Evolutionary conservation across 2,888 invertebrate genomes (phyloP).

Genomic region (Dicranocentrus wangi): DNA sequence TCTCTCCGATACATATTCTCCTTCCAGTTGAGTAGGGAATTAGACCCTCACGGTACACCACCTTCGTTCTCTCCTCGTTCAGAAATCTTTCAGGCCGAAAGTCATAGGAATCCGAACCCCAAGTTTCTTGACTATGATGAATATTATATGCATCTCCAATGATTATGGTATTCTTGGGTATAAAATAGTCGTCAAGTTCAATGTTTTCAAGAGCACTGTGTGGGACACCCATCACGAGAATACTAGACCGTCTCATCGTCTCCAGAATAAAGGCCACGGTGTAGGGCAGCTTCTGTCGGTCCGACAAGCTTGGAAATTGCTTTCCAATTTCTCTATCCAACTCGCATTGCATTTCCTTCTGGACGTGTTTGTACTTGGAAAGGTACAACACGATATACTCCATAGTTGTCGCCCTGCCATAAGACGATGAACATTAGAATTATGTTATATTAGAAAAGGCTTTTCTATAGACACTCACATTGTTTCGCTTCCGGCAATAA

Average conservation of each 20-base stretch:
- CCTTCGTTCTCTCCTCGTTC: conserved; percentile 25
- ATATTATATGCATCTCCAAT: conserved; percentile 40
- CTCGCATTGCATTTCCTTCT: conserved; percentile 56
- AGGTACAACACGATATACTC: too few species aligned
- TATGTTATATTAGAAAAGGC: too few species aligned
- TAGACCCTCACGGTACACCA: conserved; percentile 29
- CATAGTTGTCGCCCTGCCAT: too few species aligned
- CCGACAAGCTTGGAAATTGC: conserved; percentile 53
- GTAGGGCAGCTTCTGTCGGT: conserved; percentile 66
- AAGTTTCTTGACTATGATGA: conserved; percentile 56
- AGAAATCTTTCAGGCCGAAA: conserved; percentile 66
- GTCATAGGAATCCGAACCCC: conserved; percentile 53
- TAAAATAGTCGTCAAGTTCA: conserved; percentile 30
- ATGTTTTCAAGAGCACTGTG: conserved; percentile 35
- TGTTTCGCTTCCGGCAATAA: too few species aligned
- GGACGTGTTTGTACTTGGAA: conserved; percentile 45
- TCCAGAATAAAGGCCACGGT: conserved; percentile 62
- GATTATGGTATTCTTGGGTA: conserved; percentile 51
- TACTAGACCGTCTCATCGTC: conserved; percentile 48
- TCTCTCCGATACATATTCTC: conserved; percentile 57
- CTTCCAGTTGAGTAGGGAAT: conserved; percentile 51
- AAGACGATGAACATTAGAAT: too few species aligned
- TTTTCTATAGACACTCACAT: too few species aligned
- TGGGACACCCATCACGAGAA: conserved; percentile 37
- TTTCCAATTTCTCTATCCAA: conserved; percentile 59